These are phyloP conservation scores for Gobiocypris rarus DNA, from an alignment of 2,113 vertebrate genomes.

Conservation along the genomic window DNA sequence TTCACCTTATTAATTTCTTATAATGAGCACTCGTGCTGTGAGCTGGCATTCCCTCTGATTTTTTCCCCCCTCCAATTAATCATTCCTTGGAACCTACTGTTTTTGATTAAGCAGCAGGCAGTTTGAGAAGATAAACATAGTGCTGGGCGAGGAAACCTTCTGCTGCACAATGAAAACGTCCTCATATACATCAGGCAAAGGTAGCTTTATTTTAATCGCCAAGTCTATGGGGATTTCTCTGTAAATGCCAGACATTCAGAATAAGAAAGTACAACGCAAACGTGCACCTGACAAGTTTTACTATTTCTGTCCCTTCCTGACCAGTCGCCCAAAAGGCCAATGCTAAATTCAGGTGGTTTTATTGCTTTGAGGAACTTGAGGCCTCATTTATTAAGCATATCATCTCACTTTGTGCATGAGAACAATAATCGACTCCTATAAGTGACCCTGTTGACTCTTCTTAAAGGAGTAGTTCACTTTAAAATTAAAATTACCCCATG, in stretches of 20 bases:
- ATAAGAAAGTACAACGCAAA: not conserved
- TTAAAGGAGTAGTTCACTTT: not conserved
- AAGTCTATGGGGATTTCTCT: not conserved
- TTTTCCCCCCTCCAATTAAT: slow-evolving; percentile 58
- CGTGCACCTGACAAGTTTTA: not conserved
- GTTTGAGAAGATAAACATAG: slow-evolving; percentile 35
- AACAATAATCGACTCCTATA: not conserved
- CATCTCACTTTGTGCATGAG: not conserved
- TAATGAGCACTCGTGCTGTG: slow-evolving; percentile 57
- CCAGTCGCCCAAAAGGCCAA: not conserved
- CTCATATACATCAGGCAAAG: not conserved
- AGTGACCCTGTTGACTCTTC: not conserved
- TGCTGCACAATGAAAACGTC: slow-evolving; percentile 27
- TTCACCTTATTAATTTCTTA: slow-evolving; percentile 59
- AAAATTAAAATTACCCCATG: not conserved
- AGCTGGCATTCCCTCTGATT: slow-evolving; percentile 52
- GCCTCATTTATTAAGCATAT: no score
- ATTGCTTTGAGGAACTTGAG: not conserved
- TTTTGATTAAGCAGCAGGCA: slow-evolving; percentile 52
- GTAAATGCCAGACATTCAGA: slow-evolving; percentile 14
- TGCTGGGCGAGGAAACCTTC: slow-evolving; percentile 34
- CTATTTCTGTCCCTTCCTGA: slow-evolving; percentile 1
- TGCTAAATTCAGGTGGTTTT: not conserved
- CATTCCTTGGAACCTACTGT: slow-evolving; percentile 50
- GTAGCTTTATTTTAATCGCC: slow-evolving; percentile 24